A percentile compares a stretch with the other conserved stretches of the same genome.
Conservation (phyloP, 1,140 invertebrate species). For the Hydropsyche tenuis region DNA sequence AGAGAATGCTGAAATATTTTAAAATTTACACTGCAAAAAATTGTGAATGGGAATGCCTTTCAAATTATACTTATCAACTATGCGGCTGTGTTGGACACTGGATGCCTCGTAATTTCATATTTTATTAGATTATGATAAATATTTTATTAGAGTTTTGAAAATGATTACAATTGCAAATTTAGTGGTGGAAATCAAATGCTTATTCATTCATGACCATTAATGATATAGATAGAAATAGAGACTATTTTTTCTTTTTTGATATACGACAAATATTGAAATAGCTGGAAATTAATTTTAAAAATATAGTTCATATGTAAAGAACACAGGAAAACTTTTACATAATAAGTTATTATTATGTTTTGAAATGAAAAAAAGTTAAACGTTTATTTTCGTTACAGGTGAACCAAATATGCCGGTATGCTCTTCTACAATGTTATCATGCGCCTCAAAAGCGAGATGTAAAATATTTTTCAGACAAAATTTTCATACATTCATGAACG, state of each 20-base stretch:
- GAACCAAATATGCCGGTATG: slow-evolving; percentile 63
- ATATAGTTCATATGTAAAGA: background rate
- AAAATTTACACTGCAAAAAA: slow-evolving; percentile 69
- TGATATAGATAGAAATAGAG: too few relatives aligned
- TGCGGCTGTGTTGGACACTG: slow-evolving; percentile 69
- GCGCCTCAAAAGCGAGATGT: slow-evolving; percentile 59
- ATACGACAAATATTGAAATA: too few relatives aligned
- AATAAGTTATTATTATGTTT: too few relatives aligned
- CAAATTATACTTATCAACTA: slow-evolving; percentile 65
- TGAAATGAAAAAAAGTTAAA: too few relatives aligned
- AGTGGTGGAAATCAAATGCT: too few relatives aligned
- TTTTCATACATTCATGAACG: background rate
- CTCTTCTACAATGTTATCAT: slow-evolving; percentile 59
- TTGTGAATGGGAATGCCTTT: slow-evolving; percentile 70
- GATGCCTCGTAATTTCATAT: slow-evolving; percentile 74
- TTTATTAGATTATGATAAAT: too few relatives aligned
- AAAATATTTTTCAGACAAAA: slow-evolving; percentile 23
- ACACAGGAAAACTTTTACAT: too few relatives aligned
- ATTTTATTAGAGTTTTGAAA: background rate
- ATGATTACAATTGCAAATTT: too few relatives aligned
- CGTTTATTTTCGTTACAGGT: background rate
- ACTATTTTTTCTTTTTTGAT: too few relatives aligned
- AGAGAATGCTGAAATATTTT: slow-evolving; percentile 61
- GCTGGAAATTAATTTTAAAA: background rate
- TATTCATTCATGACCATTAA: too few relatives aligned